Base-by-base conservation (phyloP, 2,113 vertebrate genomes). In the Cephalopterus ornatus region DNA sequence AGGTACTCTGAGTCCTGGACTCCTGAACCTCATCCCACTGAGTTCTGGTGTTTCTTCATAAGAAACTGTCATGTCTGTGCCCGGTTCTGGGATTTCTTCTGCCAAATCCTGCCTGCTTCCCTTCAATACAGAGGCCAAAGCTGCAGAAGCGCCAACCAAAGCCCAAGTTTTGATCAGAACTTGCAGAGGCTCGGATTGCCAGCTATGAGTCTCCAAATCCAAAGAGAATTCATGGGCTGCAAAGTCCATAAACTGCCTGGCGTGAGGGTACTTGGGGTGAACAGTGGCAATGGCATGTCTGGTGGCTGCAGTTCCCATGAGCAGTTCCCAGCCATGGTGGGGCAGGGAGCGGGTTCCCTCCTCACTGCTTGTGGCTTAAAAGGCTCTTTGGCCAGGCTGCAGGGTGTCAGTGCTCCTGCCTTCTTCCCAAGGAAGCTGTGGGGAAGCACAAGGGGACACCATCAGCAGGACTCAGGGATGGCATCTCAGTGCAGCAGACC, bases 231-330 rank as follows among this genome's bases (percentile, higher is more conserved):
- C 6, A 28, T 5, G 41, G 26, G 35, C 58, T 93, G 53, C 41
- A 16, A 28, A 85, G 71, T 20, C 58, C 42, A 1, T 15, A 42
- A 59, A 9, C 20, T 39, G 52, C 56, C 46, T 42, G 47, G 13
- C 44, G 32, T 30, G 70, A n/a, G 53, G 50, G 61, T n/a, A 1
- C 49, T 1, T 42, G 88, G 56, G 37, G 47, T 41, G 27, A 30
- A 30, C 52, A 59, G 46, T 0, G 0, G 55, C 0, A 14, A 11
- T 11, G 5, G 23, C 0, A 2, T 41, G 71, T 13, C 52, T 0
- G 1, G 39, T 50, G 47, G 62, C 33, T 63, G 42, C 8, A 9
- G 21, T 20, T 47, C 12, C 16, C 30, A 26, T 3, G 6, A 62
- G 47, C 7, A 4, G 24, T 32, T 87, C 2, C 1, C 11, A 28